phyloP scores from a whole-genome alignment of 2,797 vertebrate genomes.

The Esox masquinongy region DNA sequence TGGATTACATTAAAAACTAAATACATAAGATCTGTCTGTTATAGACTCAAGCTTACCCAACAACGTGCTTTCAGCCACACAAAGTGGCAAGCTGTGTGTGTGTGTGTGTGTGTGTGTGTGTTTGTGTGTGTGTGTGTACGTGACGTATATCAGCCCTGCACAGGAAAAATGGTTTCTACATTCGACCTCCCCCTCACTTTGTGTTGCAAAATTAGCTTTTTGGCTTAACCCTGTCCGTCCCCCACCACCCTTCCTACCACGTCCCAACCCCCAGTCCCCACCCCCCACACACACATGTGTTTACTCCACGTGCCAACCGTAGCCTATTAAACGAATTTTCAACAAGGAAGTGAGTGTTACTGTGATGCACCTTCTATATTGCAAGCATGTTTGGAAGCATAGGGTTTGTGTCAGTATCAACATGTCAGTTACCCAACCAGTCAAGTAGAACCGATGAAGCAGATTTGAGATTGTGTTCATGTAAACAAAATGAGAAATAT shows the following conservation, averaged over 20 bases:
- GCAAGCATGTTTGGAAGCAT: not conserved
- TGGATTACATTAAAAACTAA: not conserved
- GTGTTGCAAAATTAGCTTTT: not conserved
- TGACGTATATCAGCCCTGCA: not conserved
- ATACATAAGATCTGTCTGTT: slow-evolving; percentile 17
- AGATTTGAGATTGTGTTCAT: not conserved
- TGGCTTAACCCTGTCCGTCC: too few species aligned
- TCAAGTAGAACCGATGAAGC: not conserved
- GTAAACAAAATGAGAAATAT: not conserved
- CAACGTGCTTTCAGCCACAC: not conserved
- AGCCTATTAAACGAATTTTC: too few species aligned
- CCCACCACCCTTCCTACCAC: too few species aligned
- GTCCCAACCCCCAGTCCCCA: too few species aligned
- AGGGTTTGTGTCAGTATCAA: not conserved
- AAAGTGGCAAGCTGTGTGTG: not conserved
- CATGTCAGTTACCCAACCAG: not conserved
- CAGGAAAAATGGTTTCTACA: not conserved
- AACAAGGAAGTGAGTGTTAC: not conserved
- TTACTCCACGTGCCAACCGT: too few species aligned
- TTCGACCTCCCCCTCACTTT: not conserved
- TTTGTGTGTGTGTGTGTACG: not conserved
- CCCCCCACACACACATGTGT: too few species aligned
- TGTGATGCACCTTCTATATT: too few species aligned
- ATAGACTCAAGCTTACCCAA: not conserved
- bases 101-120: not conserved